Conservation (phyloP, 2,888 invertebrate genomes). For the Sericinus montela region DNA sequence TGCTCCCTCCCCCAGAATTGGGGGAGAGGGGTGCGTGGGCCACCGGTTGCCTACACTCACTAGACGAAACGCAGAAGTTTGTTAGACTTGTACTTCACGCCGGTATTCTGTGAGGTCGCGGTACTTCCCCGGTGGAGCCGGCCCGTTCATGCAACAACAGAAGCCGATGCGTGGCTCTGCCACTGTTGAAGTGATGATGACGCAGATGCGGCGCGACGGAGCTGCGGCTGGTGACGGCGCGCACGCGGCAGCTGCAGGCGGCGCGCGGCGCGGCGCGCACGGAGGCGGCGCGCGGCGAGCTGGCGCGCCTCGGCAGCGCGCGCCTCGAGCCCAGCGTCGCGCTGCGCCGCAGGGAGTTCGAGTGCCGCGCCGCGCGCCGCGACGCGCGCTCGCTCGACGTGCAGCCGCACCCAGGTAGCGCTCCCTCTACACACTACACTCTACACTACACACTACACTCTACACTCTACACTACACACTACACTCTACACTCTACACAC, state of each 20-base stretch:
- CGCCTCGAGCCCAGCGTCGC: slow-evolving; percentile 87
- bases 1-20: too few species aligned
- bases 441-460: neutral
- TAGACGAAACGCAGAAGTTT: too few species aligned
- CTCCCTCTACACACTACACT: neutral
- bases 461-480: too few species aligned
- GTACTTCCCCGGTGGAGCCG: too few species aligned
- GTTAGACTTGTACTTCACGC: too few species aligned
- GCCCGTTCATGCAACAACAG: too few species aligned
- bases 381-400: slow-evolving; percentile 71
- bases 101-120: too few species aligned
- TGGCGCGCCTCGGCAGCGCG: slow-evolving; percentile 82
- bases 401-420: slow-evolving; percentile 59
- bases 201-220: slow-evolving; percentile 64
- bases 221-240: slow-evolving; percentile 84
- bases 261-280: slow-evolving; percentile 82
- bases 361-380: slow-evolving; percentile 70
- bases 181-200: too few species aligned
- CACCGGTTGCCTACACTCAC: too few species aligned
- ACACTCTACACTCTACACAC: too few species aligned
- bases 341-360: slow-evolving; percentile 85
- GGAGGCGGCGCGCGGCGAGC: slow-evolving; percentile 83
- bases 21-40: too few species aligned
- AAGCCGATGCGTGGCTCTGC: too few species aligned
- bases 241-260: slow-evolving; percentile 86